Evolutionary conservation across 1,140 invertebrate species (phyloP).

Genomic region (Bombus waltoni): DNA sequence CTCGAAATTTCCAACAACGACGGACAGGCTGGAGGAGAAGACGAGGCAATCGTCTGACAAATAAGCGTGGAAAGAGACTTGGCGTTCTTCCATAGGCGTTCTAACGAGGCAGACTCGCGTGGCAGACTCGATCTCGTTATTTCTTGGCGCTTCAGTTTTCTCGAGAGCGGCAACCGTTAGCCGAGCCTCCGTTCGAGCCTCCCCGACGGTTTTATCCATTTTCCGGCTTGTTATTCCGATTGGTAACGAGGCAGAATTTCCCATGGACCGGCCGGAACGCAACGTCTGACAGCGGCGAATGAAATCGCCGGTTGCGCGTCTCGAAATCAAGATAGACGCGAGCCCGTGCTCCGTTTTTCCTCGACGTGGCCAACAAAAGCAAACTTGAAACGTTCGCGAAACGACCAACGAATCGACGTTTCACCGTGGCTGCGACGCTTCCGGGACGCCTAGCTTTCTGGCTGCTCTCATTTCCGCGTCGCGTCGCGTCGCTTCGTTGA

Average conservation of each 20-base stretch:
- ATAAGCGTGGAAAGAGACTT: constrained; percentile 59
- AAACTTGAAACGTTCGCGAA: constrained; percentile 17
- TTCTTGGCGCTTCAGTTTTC: constrained; percentile 57
- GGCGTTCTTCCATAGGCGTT: constrained; percentile 58
- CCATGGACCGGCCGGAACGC: not conserved
- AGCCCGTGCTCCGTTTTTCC: not conserved
- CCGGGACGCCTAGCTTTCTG: constrained; percentile 19
- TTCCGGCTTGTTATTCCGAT: constrained; percentile 54
- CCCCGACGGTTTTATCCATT: constrained; percentile 53
- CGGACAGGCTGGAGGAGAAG: not conserved
- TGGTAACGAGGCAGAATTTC: constrained; percentile 46
- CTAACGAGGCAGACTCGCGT: constrained; percentile 56
- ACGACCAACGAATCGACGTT: constrained; percentile 18
- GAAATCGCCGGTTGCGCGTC: constrained; percentile 11
- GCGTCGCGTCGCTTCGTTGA: constrained; percentile 20
- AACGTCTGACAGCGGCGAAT: constrained; percentile 25
- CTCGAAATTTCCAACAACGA: not conserved
- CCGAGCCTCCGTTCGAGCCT: constrained; percentile 4
- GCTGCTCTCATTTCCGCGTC: constrained; percentile 53
- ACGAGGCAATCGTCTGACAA: constrained; percentile 43
- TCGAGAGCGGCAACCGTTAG: not conserved
- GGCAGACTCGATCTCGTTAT: constrained; percentile 58
- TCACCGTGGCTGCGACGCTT: constrained; percentile 4
- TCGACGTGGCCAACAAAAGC: not conserved
- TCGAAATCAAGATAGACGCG: constrained; percentile 24